Percentiles rank a stretch among this genome's conserved stretches.
These are phyloP conservation scores for Bovichtus variegatus DNA, from an alignment of 2,797 vertebrate genomes.

Conservation along the genomic window DNA sequence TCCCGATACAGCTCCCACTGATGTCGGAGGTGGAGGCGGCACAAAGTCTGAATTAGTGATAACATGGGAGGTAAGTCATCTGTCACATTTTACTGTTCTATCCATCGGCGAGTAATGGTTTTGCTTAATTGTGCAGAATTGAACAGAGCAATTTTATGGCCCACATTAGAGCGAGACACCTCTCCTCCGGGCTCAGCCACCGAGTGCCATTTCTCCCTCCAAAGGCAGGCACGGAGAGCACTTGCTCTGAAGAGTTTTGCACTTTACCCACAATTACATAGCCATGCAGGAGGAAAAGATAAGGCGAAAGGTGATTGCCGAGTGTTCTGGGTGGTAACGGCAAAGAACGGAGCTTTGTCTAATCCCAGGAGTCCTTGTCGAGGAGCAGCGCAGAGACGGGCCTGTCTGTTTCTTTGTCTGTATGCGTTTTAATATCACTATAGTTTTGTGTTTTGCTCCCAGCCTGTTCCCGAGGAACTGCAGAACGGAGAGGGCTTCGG, in stretches of 20 bases:
- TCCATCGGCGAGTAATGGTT: conserved; percentile 76
- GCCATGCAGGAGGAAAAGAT: conserved; percentile 44
- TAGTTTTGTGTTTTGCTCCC: conserved; percentile 88
- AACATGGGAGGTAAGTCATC: conserved; percentile 97
- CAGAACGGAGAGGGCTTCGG: conserved; percentile 96
- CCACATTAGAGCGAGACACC: conserved; percentile 64
- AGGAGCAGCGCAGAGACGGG: conserved; percentile 62
- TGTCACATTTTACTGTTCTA: conserved; percentile 80
- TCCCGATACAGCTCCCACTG: conserved; percentile 93
- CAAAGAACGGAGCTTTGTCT: conserved; percentile 21
- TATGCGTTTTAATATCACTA: conserved; percentile 91
- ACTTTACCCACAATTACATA: conserved; percentile 66
- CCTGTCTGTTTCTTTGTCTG: conserved; percentile 81
- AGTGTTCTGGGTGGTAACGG: conserved; percentile 28
- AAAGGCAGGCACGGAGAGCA: conserved; percentile 63
- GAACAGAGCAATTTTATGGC: conserved; percentile 81
- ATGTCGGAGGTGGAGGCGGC: conserved; percentile 95
- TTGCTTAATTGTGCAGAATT: conserved; percentile 88
- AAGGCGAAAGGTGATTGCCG: conserved; percentile 34
- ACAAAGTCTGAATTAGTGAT: conserved; percentile 98
- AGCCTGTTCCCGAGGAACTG: conserved; percentile 95
- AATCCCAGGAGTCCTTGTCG: conserved; percentile 28
- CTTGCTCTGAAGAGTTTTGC: conserved; percentile 63
- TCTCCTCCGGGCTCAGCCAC: conserved; percentile 59
- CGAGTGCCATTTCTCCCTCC: conserved; percentile 64